Conservation (phyloP, 1,140 invertebrate species). For the Cyrtorhinus lividipennis region DNA sequence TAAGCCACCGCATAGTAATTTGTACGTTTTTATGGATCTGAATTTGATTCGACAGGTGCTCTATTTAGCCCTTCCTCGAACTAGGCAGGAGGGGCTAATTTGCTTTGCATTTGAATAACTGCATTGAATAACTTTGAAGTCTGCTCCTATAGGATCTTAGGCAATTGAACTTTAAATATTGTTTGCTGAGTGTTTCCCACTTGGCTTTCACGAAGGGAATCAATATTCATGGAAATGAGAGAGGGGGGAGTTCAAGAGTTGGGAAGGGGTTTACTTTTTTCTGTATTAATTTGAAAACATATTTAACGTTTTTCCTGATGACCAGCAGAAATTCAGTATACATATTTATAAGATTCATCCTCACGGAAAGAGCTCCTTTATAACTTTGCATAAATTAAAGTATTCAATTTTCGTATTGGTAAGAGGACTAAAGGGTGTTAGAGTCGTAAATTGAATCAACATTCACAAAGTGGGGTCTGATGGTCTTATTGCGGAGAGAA, state of each 20-base stretch:
- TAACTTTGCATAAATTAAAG: conserved; percentile 9
- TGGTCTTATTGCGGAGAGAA: neutral
- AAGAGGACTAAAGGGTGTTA: neutral
- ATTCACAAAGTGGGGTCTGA: neutral
- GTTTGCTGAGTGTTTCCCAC: neutral
- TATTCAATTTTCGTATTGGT: conserved; percentile 1
- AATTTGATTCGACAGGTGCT: too few species aligned
- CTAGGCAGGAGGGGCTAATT: too few species aligned
- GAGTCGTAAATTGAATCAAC: conserved; percentile 6
- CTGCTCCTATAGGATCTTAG: neutral
- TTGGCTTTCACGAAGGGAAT: neutral
- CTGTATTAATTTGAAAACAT: conserved; percentile 4
- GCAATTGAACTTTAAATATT: conserved; percentile 7
- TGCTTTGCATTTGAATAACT: too few species aligned
- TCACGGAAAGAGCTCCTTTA: neutral
- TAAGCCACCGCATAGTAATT: too few species aligned
- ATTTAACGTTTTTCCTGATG: conserved; percentile 4
- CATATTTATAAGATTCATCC: neutral
- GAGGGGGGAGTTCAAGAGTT: neutral
- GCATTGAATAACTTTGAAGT: too few species aligned
- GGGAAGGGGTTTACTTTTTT: neutral
- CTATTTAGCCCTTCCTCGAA: too few species aligned
- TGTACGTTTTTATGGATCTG: too few species aligned
- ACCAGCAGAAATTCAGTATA: neutral
- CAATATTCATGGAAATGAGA: neutral